These are phyloP conservation scores for Sander vitreus DNA, from an alignment of 2,113 vertebrate genomes.

Conservation along the genomic window DNA sequence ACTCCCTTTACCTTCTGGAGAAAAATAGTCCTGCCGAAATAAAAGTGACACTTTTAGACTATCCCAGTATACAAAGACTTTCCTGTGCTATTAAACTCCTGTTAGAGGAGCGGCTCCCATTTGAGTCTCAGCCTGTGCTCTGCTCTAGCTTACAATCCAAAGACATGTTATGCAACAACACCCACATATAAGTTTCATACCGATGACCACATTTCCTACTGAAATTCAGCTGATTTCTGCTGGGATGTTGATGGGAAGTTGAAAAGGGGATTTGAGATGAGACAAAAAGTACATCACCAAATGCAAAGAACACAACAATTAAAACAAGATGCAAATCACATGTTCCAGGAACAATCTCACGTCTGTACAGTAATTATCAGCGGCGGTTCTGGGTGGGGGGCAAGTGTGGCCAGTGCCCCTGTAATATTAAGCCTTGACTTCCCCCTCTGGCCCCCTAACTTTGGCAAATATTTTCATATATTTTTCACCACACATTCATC, in stretches of 20 bases:
- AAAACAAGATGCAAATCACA: not conserved
- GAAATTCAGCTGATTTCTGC: conserved; percentile 16
- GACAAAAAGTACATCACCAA: not conserved
- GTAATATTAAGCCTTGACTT: no score
- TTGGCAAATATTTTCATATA: no score
- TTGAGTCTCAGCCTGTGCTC: conserved; percentile 34
- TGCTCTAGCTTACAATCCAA: conserved; percentile 37
- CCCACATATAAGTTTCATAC: conserved; percentile 59
- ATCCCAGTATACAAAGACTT: conserved; percentile 66
- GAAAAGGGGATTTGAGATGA: not conserved
- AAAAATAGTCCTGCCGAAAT: conserved; percentile 13
- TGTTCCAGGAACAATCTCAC: not conserved
- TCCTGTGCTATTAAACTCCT: conserved; percentile 51
- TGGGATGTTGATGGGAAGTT: conserved; percentile 44
- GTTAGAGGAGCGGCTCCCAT: conserved; percentile 18
- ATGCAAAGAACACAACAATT: not conserved
- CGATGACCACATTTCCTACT: conserved; percentile 24
- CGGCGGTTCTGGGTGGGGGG: no score
- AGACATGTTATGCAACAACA: conserved; percentile 65
- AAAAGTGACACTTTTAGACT: conserved; percentile 68
- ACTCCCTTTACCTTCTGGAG: conserved; percentile 56
- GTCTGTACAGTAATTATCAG: not conserved
- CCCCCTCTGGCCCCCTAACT: no score
- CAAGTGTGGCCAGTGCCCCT: no score
- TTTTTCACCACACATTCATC: no score